Base-by-base conservation (phyloP, 1,140 invertebrate genomes). In the Sarcophaga peregrina region DNA sequence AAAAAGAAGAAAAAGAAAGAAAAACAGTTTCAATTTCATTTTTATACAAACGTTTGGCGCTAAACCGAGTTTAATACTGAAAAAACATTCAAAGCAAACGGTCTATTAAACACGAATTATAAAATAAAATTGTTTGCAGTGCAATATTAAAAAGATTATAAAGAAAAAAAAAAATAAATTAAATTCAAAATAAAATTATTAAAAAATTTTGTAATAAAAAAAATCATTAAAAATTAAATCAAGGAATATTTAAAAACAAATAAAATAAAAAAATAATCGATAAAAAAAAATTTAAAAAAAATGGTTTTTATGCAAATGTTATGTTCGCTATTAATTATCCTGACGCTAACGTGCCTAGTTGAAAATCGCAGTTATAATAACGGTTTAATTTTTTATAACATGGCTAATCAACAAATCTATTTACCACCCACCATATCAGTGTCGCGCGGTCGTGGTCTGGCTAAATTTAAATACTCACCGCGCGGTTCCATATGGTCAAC, bases 401-500 rank as follows among this genome's bases (percentile, higher is more conserved):
- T 87, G 13, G 80, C 46, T 62, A 85, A 86, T 5, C 86, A 87
- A 74, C 84, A 83, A 3, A 83, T 85, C 3, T 87, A 87, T 37
- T 37, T 89, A 58, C 88, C 88, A 17, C 88, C 88, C 17, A 89
- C 87, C 8, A 86, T 89, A 82, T 88, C 88, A 17, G 88, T 89
- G 74, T 88, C 88, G 15, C 85, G 88, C 1, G 88, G 88, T 7
- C 85, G 88, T 0, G 87, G 86, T 10, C 73, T 89, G 83, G 86
- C 88, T 74, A 89, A 85, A 20, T 85, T 86, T 37, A 87, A 88
- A 83, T 87, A 87, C 80, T 88, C 88, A 47, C 85, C 85, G 25
- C 88, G 88, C 84, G 88, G 87, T 15, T 89, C 88, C 13, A 89
- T 89, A 15, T 89, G 87, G 87, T 89, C 87, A 0, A 89, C 88